A percentile compares a stretch with the other conserved stretches of the same genome.
Conservation (phyloP, 2,888 invertebrate genomes). For the Eurytoma adleriae region DNA sequence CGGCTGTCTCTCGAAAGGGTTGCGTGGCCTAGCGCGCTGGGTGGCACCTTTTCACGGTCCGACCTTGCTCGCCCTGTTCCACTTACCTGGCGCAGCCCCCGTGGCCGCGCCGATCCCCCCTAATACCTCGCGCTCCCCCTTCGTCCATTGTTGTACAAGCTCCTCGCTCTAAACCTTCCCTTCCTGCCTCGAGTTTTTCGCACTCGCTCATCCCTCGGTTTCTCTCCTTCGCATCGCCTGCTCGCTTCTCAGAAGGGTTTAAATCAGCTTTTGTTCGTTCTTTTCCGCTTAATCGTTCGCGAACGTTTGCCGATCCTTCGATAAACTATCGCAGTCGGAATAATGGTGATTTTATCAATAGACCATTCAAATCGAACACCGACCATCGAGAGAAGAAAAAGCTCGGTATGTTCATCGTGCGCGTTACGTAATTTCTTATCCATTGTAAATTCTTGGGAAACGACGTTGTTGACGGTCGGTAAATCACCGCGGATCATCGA, state of each 20-base stretch:
- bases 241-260: not conserved
- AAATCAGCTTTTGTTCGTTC: too few relatives aligned
- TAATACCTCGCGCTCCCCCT: constrained; percentile 9
- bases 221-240: not conserved
- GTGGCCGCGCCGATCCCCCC: not conserved
- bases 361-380: too few relatives aligned
- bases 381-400: too few relatives aligned
- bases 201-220: not conserved
- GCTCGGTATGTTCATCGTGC: too few relatives aligned
- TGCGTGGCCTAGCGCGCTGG: constrained; percentile 2
- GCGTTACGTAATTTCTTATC: too few relatives aligned
- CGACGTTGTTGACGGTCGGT: constrained; percentile 24
- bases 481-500: not conserved
- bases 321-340: too few relatives aligned
- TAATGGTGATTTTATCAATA: too few relatives aligned
- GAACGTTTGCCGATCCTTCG: too few relatives aligned
- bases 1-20: constrained; percentile 33
- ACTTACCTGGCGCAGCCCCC: constrained; percentile 32
- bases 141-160: not conserved
- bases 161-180: not conserved
- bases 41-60: constrained; percentile 33
- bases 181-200: not conserved
- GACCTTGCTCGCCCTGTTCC: constrained; percentile 55
- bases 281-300: too few relatives aligned
- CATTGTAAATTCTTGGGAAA: not conserved